Conservation (phyloP, 1,140 invertebrate species). For the Drosophila pachea region DNA sequence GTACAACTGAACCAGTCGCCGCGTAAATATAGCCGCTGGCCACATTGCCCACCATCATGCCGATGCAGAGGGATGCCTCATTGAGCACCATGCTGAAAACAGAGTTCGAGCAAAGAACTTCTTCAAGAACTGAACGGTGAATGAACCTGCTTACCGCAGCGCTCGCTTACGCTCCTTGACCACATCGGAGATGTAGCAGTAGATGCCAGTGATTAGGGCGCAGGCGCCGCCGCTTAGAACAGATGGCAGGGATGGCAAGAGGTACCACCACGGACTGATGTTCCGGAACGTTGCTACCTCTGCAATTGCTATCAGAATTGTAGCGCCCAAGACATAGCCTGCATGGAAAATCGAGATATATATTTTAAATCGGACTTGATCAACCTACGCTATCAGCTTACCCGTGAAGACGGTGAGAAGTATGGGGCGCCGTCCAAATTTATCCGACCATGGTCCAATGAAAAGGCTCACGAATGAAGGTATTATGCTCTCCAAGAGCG, state of each 20-base stretch:
- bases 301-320: conserved; percentile 55
- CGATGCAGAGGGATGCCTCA: conserved; percentile 81
- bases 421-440: conserved; percentile 84
- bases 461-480: conserved; percentile 84
- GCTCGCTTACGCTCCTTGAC: conserved; percentile 80
- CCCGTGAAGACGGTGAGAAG: conserved; percentile 81
- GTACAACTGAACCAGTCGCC: conserved; percentile 47
- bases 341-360: background rate
- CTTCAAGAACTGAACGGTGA: too few relatives aligned
- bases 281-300: conserved; percentile 52
- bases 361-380: background rate
- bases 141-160: conserved; percentile 58
- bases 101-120: background rate
- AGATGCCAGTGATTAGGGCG: conserved; percentile 81
- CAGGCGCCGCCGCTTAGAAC: conserved; percentile 82
- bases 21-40: conserved; percentile 79
- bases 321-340: conserved; percentile 62
- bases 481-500: conserved; percentile 82
- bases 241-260: conserved; percentile 81
- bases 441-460: conserved; percentile 87
- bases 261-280: conserved; percentile 82
- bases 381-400: conserved; percentile 36
- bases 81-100: conserved; percentile 82
- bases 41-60: conserved; percentile 82
- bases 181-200: conserved; percentile 84